phyloP scores from a whole-genome alignment of 1,140 invertebrate species.

The Bombus consobrinus region DNA sequence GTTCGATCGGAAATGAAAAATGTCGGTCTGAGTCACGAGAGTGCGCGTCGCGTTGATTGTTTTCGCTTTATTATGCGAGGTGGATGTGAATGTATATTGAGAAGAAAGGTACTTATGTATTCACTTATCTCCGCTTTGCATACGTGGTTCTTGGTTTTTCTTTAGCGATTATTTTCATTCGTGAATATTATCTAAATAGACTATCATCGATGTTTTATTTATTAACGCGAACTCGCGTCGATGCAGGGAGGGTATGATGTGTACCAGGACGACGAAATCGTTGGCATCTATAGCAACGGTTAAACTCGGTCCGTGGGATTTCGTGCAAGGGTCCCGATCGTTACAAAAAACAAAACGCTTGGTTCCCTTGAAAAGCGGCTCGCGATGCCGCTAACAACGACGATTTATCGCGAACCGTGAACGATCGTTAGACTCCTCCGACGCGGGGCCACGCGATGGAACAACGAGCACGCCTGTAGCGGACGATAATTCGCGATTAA shows the following conservation, averaged over 20 bases:
- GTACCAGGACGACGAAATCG: background rate
- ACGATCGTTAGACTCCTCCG: constrained; percentile 55
- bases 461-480: constrained; percentile 45
- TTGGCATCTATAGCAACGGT: no score
- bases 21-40: constrained; percentile 5
- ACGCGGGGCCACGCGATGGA: constrained; percentile 14
- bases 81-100: constrained; percentile 11
- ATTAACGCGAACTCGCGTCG: no score
- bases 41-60: background rate
- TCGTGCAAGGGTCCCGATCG: background rate
- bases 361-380: constrained; percentile 9
- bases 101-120: constrained; percentile 2
- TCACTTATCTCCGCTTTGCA: background rate
- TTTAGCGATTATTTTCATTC: background rate
- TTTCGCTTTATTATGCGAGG: constrained; percentile 14
- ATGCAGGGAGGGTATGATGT: no score
- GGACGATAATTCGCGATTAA: constrained; percentile 48
- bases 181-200: background rate
- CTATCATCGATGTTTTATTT: no score
- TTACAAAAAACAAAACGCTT: constrained; percentile 32
- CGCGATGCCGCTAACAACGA: constrained; percentile 40
- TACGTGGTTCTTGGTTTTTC: background rate
- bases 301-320: background rate
- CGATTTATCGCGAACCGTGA: constrained; percentile 65
- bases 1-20: constrained; percentile 24